phyloP scores from a whole-genome alignment of 2,888 invertebrate species.

The Dolichomitus sp. region DNA sequence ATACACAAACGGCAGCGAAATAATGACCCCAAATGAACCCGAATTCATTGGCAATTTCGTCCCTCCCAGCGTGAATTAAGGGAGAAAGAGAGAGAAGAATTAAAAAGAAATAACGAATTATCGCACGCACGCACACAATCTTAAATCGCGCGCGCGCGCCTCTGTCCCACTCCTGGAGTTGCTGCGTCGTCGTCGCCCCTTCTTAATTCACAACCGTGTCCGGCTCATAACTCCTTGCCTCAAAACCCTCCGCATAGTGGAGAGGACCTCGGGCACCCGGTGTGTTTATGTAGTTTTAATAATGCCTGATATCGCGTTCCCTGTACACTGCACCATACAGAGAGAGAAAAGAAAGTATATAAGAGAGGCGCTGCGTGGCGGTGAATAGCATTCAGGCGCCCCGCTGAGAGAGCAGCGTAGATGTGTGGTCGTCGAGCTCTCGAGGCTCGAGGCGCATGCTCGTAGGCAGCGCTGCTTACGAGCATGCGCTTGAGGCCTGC shows the following conservation, averaged over 20 bases:
- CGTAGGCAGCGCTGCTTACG: neutral
- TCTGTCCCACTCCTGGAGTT: slow-evolving; percentile 71
- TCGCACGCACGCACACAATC: slow-evolving; percentile 44
- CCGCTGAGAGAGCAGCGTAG: slow-evolving; percentile 73
- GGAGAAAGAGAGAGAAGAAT: neutral
- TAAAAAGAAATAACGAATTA: slow-evolving; percentile 33
- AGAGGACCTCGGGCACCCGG: slow-evolving; percentile 68
- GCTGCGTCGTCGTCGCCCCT: slow-evolving; percentile 73
- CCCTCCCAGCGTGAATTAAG: slow-evolving; percentile 26
- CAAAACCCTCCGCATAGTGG: slow-evolving; percentile 21
- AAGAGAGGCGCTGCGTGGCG: slow-evolving; percentile 35
- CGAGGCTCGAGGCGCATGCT: slow-evolving; percentile 22
- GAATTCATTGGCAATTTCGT: slow-evolving; percentile 29
- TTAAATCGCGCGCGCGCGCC: slow-evolving; percentile 27
- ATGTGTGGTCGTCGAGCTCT: slow-evolving; percentile 75
- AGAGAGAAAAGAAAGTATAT: slow-evolving; percentile 21
- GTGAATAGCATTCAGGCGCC: slow-evolving; percentile 60
- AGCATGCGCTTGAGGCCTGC: neutral
- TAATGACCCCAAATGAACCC: slow-evolving; percentile 25
- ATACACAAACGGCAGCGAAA: slow-evolving; percentile 12
- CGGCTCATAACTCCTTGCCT: slow-evolving; percentile 82
- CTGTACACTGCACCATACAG: slow-evolving; percentile 27
- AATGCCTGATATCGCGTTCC: slow-evolving; percentile 83
- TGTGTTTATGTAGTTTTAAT: slow-evolving; percentile 85
- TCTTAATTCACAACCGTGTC: slow-evolving; percentile 83